Conservation (phyloP, 2,888 invertebrate genomes). For the Graphium colonna region DNA sequence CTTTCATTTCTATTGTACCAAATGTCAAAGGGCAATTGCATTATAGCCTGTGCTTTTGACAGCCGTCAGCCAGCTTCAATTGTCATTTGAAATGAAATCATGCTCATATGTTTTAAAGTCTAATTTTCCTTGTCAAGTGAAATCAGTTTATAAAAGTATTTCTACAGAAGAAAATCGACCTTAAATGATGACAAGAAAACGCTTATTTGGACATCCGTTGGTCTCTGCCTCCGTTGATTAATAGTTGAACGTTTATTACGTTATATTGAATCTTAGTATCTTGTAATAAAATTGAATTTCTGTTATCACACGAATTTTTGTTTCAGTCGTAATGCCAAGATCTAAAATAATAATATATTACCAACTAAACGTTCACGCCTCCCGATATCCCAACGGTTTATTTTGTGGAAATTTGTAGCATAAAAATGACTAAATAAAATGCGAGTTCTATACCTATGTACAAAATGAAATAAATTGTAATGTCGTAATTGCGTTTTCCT, state of each 20-base stretch:
- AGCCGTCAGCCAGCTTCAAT: conserved; percentile 25
- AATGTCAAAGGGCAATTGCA: conserved; percentile 42
- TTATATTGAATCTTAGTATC: background rate
- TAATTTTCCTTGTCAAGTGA: background rate
- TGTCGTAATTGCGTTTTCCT: too few species aligned
- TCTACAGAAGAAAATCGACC: conserved; percentile 4
- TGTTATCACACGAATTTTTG: background rate
- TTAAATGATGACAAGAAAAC: background rate
- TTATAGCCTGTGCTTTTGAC: conserved; percentile 37
- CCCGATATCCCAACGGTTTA: background rate
- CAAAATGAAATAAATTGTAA: too few species aligned
- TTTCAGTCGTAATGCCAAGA: conserved; percentile 9
- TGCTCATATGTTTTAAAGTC: background rate
- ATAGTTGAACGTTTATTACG: background rate
- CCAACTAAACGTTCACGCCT: conserved; percentile 17
- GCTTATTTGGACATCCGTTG: background rate
- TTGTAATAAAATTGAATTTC: background rate
- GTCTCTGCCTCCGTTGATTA: conserved; percentile 5
- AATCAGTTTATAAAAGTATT: background rate
- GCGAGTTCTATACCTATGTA: too few species aligned
- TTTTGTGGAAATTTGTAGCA: background rate
- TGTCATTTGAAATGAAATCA: conserved; percentile 1
- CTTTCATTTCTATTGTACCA: conserved; percentile 37
- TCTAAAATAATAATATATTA: conserved; percentile 16
- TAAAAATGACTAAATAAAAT: background rate